These are phyloP conservation scores for Clunio marinus DNA, from an alignment of 2,888 invertebrate genomes.

Conservation along the genomic window DNA sequence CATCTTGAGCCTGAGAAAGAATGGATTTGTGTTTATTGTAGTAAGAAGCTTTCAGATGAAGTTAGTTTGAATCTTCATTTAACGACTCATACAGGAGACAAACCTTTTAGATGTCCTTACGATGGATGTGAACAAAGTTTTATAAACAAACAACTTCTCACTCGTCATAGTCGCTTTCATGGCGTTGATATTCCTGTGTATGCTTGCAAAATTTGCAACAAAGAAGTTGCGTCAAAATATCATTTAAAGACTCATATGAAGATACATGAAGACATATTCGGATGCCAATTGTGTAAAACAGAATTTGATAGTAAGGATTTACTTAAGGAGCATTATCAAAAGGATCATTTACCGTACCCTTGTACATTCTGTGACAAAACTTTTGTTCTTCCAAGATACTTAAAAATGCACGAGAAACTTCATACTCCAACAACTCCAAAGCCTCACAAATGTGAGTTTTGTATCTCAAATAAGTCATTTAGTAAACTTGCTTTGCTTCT, in stretches of 20 bases:
- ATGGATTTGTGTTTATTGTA: constrained; percentile 13
- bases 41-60: constrained; percentile 22
- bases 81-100: background rate
- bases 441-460: background rate
- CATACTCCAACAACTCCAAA: background rate
- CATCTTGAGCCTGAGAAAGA: constrained; percentile 21
- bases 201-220: constrained; percentile 4
- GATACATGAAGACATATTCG: background rate
- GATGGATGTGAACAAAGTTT: constrained; percentile 13
- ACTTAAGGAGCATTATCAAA: constrained; percentile 21
- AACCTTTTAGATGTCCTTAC: background rate
- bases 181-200: background rate
- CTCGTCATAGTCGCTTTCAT: constrained; percentile 20
- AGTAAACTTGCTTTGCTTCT: constrained; percentile 4
- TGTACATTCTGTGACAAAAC: constrained; percentile 3
- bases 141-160: constrained; percentile 15
- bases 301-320: background rate
- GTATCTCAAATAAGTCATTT: background rate
- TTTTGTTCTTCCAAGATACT: constrained; percentile 9
- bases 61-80: background rate
- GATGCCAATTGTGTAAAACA: constrained; percentile 12
- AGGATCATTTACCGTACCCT: background rate
- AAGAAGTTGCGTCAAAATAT: constrained; percentile 29
- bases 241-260: constrained; percentile 26
- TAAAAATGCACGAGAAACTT: constrained; percentile 32